A percentile compares a stretch with the other conserved stretches of the same genome.
Evolutionary conservation across 2,888 invertebrate genomes (phyloP).

Genomic region (Salticus scenicus): DNA sequence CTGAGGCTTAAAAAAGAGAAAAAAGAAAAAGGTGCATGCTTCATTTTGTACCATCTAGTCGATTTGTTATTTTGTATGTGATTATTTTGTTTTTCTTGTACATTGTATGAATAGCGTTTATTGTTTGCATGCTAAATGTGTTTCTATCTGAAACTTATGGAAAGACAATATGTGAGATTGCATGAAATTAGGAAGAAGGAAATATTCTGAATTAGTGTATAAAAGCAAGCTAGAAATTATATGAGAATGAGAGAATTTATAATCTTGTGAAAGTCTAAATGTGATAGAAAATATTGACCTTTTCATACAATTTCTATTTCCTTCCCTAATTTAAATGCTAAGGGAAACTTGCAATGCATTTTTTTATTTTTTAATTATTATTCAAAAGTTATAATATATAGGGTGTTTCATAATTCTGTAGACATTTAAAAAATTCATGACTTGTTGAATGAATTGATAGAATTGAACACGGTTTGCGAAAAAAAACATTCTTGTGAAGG

Average conservation of each 20-base stretch:
- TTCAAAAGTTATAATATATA: too few relatives aligned
- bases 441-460: too few relatives aligned
- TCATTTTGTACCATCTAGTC: conserved; percentile 64
- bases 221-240: conserved; percentile 10
- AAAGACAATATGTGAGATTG: conserved; percentile 17
- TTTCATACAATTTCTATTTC: not conserved
- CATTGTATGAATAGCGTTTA: conserved; percentile 52
- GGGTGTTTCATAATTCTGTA: too few relatives aligned
- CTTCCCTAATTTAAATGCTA: conserved; percentile 1
- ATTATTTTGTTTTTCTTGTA: conserved; percentile 42
- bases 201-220: not conserved
- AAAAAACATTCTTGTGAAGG: too few relatives aligned
- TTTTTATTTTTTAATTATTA: too few relatives aligned
- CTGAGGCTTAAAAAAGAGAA: conserved; percentile 45
- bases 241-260: not conserved
- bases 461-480: too few relatives aligned
- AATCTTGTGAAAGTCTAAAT: conserved; percentile 17
- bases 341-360: too few relatives aligned
- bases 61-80: conserved; percentile 62
- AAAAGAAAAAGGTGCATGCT: conserved; percentile 69
- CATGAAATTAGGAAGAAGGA: not conserved
- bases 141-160: conserved; percentile 47
- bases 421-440: too few relatives aligned
- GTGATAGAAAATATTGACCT: conserved; percentile 1
- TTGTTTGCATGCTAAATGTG: conserved; percentile 63